Conservation (phyloP, 2,113 vertebrate genomes). For the Rynchops niger region DNA sequence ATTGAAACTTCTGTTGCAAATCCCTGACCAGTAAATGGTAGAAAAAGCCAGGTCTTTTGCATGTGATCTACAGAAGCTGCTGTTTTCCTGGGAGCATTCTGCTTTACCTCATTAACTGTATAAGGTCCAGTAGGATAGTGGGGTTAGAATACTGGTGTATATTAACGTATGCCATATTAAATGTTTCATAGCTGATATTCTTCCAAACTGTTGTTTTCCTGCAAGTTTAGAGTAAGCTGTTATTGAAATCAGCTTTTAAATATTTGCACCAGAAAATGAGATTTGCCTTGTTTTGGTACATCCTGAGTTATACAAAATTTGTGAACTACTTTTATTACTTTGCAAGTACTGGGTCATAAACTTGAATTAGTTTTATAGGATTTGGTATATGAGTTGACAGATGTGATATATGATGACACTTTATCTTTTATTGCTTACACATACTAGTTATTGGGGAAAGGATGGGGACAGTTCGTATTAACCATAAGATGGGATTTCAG, state of each 20-base stretch:
- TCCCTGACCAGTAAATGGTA: background rate
- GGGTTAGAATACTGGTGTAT: background rate
- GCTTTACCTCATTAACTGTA: background rate
- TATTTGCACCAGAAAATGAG: slow-evolving; percentile 34
- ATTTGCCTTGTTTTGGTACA: slow-evolving; percentile 29
- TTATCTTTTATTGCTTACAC: slow-evolving; percentile 66
- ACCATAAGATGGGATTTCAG: slow-evolving; percentile 53
- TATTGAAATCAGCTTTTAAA: slow-evolving; percentile 8
- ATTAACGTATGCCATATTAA: background rate
- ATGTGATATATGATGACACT: slow-evolving; percentile 63
- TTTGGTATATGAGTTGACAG: slow-evolving; percentile 57
- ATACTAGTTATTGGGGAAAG: slow-evolving; percentile 52
- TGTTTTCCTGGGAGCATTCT: background rate
- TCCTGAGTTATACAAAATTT: slow-evolving; percentile 12
- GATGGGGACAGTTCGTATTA: slow-evolving; percentile 43
- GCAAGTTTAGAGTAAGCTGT: background rate
- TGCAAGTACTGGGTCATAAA: slow-evolving; percentile 50
- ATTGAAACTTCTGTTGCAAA: background rate
- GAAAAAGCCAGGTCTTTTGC: background rate
- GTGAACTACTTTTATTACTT: slow-evolving; percentile 48
- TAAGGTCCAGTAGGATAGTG: background rate
- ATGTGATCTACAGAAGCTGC: background rate
- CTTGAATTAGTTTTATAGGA: slow-evolving; percentile 50
- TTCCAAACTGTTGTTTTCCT: background rate
- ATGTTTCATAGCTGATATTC: background rate